Conservation (phyloP, 2,113 vertebrate species). For the Caracal caracal region DNA sequence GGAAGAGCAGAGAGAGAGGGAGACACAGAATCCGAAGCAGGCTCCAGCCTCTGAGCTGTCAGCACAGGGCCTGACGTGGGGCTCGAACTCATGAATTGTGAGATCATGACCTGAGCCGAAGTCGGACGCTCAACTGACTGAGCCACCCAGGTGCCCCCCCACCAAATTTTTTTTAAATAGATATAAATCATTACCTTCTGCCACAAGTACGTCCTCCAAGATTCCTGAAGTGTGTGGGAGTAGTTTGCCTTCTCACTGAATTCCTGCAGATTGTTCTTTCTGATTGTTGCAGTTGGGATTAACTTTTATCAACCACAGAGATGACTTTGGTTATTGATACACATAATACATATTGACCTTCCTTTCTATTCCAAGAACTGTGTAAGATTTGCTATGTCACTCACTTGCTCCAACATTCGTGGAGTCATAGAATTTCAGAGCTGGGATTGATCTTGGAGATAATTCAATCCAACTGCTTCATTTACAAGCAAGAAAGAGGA, state of each 20-base stretch:
- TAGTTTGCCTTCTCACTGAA: not conserved
- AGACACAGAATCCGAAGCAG: too few relatives aligned
- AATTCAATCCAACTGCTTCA: not conserved
- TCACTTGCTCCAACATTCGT: not conserved
- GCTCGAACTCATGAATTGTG: too few relatives aligned
- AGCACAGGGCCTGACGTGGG: too few relatives aligned
- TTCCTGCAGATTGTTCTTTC: not conserved
- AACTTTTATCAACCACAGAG: not conserved
- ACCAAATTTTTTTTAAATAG: too few relatives aligned
- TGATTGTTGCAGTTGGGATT: not conserved
- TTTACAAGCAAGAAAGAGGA: not conserved
- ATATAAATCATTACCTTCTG: not conserved
- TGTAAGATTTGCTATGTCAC: not conserved
- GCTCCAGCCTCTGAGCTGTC: too few relatives aligned
- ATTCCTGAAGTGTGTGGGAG: not conserved
- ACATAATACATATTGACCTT: not conserved
- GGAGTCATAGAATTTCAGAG: constrained; percentile 47
- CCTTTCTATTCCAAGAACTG: not conserved
- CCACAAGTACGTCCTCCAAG: not conserved
- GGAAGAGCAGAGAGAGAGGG: too few relatives aligned
- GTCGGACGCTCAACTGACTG: too few relatives aligned
- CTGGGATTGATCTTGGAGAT: not conserved
- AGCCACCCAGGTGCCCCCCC: too few relatives aligned
- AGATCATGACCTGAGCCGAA: too few relatives aligned
- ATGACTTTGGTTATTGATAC: not conserved